Evolutionary conservation across 2,113 vertebrate genomes (phyloP).

Genomic region (Montifringilla adamsi): DNA sequence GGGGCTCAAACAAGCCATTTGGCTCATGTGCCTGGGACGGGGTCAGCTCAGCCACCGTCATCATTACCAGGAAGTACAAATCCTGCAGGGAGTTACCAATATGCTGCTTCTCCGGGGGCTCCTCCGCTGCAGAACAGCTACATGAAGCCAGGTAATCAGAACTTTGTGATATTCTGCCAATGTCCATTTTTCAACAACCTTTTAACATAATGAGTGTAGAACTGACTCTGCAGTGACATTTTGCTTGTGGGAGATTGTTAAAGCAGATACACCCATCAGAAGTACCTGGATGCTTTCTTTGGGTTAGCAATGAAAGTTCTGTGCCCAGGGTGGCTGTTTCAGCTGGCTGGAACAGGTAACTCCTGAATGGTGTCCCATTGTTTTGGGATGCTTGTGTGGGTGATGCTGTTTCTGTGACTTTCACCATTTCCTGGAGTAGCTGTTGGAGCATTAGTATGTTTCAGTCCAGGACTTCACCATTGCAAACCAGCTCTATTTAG

Average conservation of each 20-base stretch:
- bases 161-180: neutral
- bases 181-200: accelerated
- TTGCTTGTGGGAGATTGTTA: neutral
- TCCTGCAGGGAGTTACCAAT: conserved; percentile 65
- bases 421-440: accelerated
- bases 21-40: conserved; percentile 37
- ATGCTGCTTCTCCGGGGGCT: conserved; percentile 68
- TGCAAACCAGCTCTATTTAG: neutral
- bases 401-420: neutral
- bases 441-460: neutral
- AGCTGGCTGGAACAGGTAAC: neutral
- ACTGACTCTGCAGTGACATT: neutral
- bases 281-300: neutral
- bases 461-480: neutral
- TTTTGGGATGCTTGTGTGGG: neutral
- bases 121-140: conserved; percentile 73
- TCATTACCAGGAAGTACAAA: conserved; percentile 62
- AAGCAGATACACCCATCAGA: neutral
- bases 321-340: neutral
- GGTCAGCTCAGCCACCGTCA: neutral
- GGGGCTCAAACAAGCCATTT: conserved; percentile 73
- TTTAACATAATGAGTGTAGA: neutral
- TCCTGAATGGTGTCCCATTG: accelerated
- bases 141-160: conserved; percentile 68
- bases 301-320: neutral